Base-by-base conservation (phyloP, 2,888 invertebrate species). In the Yponomeuta cagnagella region DNA sequence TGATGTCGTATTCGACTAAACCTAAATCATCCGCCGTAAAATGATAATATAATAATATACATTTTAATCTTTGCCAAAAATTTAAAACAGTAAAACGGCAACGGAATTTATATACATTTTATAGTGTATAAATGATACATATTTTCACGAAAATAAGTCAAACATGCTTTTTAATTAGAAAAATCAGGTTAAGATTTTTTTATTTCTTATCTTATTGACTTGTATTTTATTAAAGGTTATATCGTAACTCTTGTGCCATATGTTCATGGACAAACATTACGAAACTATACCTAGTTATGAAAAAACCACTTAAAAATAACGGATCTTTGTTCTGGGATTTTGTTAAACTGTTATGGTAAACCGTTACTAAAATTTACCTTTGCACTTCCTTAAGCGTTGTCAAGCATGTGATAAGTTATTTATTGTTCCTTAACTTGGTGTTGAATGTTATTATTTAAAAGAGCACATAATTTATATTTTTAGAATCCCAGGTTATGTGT, bases 401-500 rank as follows among this genome's bases (percentile, higher is more conserved):
- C 69, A 73, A 82, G 84, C 84, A 84, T 84, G 83, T 77, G 72
- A 74, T 43, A 43, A 76, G 48, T 48, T 30, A 63, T 68, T 23
- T 63, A 30, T 48, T 23, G 68, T 75, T 74, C 73, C 73, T 77
- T 72, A 73, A 76, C 70, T 81, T 75, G 76, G 77, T 84, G 83
- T 84, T 83, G 76, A 77, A 80, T 83, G 81, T 83, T 83, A 81
- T 79, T 78, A 69, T 75, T 73, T 76, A 72, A 70, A 76, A 75
- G 72, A 76, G 77, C 80, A 80, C 77, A 71, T 73, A 75, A 72
- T 72, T 73, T 77, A 77, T 75, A 77, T 72, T 66, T 75, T 67
- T 71, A 70, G 71, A 73, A 72, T 71, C 70, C 69, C 74, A 43
- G 70, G 71, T 65, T 30, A 31, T 31, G 63, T 65, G 30, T 5